Evolutionary conservation across 1,140 invertebrate species (phyloP), one percentile per base, ranked within the genome.

Genomic region (Drosophila erecta): DNA sequence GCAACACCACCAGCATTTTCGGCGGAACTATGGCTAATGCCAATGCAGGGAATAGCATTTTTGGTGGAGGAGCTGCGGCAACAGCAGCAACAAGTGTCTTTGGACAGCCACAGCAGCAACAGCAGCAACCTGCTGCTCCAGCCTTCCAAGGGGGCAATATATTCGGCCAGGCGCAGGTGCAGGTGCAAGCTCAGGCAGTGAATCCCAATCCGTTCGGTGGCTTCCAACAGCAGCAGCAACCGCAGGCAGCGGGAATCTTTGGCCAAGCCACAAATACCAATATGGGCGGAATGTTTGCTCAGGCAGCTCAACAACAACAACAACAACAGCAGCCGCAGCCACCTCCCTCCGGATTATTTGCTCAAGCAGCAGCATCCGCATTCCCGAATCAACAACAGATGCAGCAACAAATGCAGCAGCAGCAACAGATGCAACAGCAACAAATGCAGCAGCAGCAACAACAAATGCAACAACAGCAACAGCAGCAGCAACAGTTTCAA

Each of bases 121-220:
- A 61, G 27, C 62, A 56, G 11, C 79, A 62, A 20, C 70, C 55
- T 47, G 35, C 44, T 1, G 6, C 40, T 4, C 37, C 62, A 35
- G 15, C 56, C 40, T 71, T 70, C 3, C 65, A 70, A 17, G 67
- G 67, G 10, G 65, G 67, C 12, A 71, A 71, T 3, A 54, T 84
- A 3, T 91, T 91, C 62, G 75, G 41, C 1, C 81, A 76, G 49
- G 49, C 61, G 1, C 56, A 56, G 2, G 30, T 30, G 1, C 53
- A 38, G 44, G 40, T 40, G 22, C 60, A 74, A 37, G 46, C 57
- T 10, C 84, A 87, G 44, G 17, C 74, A 35, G 37, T 46, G 11
- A 79, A 64, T 67, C 24, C 67, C n/a, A 75, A 50, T 41, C 40
- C 79, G 1, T 83, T 79, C 55, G 41, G 72, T 1, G n/a, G 73